Evolutionary conservation across 1,140 invertebrate species (phyloP), one percentile per base, ranked within the genome.

Genomic region (Pemphigus obesinymphae): DNA sequence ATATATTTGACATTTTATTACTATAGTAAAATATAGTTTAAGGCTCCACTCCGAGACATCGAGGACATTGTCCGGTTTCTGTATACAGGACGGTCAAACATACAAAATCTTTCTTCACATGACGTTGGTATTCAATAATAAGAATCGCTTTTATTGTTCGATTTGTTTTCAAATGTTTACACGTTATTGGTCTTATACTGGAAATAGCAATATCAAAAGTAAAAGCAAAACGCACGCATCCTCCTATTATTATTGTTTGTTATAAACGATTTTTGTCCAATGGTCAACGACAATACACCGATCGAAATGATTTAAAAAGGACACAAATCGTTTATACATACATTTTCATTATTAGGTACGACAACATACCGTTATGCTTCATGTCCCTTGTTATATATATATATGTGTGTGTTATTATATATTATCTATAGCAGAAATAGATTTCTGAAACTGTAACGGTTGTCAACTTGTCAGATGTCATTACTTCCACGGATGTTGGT

Each of bases 131-230:
- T 63, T 8, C 61, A 63, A 63, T 63, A 63, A 31, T 2, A 66
- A 66, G 53, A 58, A 37, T 37, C 34, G 31, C n/a, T n/a, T 66
- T 43, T 70, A 70, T 45, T 72, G 68, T 48, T 20, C 17, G 10
- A 48, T 72, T 48, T 72, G 40, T 72, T 70, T 43, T 43, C n/a
- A 26, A 23, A 70, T 70, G 66, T 70, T 48, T 48, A 72, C 68
- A 45, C 6, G 17, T 43, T 70, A 45, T 70, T 70, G 66, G 11
- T 48, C 43, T 48, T 72, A 26, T 29, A 31, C 26, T 20, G n/a
- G n/a, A 17, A 70, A 70, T 70, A 5, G 6, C 23, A 45, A 29
- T 13, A 70, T 6, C 0, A 61, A 61, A 26, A 17, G 26, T 26
- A 15, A 45, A 70, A 17, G 26, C 26, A 23, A 70, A 70, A 43